phyloP scores from a whole-genome alignment of 2,888 invertebrate genomes.

The Tetramorium bicarinatum region DNA sequence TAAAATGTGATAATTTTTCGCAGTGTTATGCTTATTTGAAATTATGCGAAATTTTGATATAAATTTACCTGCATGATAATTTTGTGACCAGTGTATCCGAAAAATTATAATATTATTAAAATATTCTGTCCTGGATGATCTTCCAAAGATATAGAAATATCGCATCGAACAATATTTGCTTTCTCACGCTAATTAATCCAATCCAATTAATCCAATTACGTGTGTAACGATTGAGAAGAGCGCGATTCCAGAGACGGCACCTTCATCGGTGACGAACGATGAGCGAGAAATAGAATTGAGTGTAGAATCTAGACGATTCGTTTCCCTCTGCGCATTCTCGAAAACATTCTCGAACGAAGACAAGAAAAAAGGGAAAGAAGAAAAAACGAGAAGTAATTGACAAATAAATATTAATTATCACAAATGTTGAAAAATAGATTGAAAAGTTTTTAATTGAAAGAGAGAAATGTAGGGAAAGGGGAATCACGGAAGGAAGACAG shows the following conservation, averaged over 20 bases:
- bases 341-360: constrained; percentile 33
- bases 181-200: constrained; percentile 2
- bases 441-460: not conserved
- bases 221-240: not conserved
- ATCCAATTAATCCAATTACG: not conserved
- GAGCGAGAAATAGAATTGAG: constrained; percentile 81
- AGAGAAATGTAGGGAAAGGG: not conserved
- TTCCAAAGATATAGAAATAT: not conserved
- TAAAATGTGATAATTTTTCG: too few species aligned
- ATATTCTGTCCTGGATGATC: too few species aligned
- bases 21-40: too few species aligned
- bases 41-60: too few species aligned
- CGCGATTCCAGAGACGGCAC: not conserved
- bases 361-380: constrained; percentile 40
- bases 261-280: constrained; percentile 69
- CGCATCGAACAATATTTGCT: not conserved
- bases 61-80: too few species aligned
- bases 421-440: constrained; percentile 35
- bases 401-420: not conserved
- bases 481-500: constrained; percentile 8
- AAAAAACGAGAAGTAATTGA: not conserved
- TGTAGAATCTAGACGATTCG: constrained; percentile 62
- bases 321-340: constrained; percentile 48
- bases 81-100: too few species aligned
- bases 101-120: too few species aligned